A percentile compares a stretch with the other conserved stretches of the same genome.
Conservation (phyloP, 2,888 invertebrate genomes). For the Aelia acuminata region DNA sequence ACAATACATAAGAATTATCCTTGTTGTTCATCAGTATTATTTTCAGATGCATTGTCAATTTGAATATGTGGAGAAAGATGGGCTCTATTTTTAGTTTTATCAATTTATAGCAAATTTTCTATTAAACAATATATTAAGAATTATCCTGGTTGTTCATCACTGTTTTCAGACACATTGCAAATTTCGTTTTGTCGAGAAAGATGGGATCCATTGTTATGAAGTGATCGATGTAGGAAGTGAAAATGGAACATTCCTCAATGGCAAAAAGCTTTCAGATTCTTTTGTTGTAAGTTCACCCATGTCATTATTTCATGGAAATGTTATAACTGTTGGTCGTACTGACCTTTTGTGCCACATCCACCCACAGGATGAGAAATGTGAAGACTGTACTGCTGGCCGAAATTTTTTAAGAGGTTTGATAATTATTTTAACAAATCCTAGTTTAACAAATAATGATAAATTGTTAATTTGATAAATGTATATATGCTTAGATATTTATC, state of each 20-base stretch:
- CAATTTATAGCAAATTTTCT: too few relatives aligned
- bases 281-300: constrained; percentile 72
- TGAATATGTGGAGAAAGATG: too few relatives aligned
- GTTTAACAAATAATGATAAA: too few relatives aligned
- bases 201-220: constrained; percentile 71
- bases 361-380: constrained; percentile 89
- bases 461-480: background rate
- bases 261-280: constrained; percentile 80
- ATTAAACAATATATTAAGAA: background rate
- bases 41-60: too few relatives aligned
- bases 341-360: constrained; percentile 89
- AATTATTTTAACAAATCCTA: background rate
- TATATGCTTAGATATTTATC: background rate
- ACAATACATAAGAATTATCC: too few relatives aligned
- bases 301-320: constrained; percentile 75
- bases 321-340: constrained; percentile 79
- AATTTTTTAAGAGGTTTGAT: background rate
- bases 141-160: background rate
- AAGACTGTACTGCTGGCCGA: constrained; percentile 88
- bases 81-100: too few relatives aligned
- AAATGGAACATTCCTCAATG: constrained; percentile 88
- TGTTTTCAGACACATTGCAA: constrained; percentile 51
- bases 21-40: too few relatives aligned
- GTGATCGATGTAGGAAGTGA: constrained; percentile 87
- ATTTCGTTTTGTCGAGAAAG: constrained; percentile 61